phyloP scores from a whole-genome alignment of 2,888 invertebrate genomes.

The Diarsia brunnea region DNA sequence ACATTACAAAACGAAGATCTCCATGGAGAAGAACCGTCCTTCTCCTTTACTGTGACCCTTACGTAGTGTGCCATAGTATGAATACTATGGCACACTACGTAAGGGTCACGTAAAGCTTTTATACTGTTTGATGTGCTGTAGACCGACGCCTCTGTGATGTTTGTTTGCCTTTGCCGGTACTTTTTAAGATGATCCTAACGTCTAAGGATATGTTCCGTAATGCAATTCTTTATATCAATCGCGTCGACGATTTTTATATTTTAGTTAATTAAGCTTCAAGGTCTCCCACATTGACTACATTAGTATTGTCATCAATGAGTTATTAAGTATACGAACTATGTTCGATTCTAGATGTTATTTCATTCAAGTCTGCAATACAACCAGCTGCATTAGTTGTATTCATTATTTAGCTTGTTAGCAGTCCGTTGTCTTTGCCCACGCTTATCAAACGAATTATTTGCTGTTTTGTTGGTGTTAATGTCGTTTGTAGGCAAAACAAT shows the following conservation, averaged over 20 bases:
- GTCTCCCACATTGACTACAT: background rate
- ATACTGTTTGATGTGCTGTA: too few relatives aligned
- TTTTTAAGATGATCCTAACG: background rate
- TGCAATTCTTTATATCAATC: background rate
- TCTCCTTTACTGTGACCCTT: too few relatives aligned
- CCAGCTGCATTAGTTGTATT: slow-evolving; percentile 31
- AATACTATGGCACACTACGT: too few relatives aligned
- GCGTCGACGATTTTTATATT: background rate
- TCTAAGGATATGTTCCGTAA: background rate
- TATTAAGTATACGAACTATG: background rate
- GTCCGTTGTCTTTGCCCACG: slow-evolving; percentile 40
- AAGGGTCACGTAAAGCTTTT: too few relatives aligned
- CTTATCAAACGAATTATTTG: slow-evolving; percentile 35
- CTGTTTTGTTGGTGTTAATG: slow-evolving; percentile 4
- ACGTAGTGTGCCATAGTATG: too few relatives aligned
- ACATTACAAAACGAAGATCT: too few relatives aligned
- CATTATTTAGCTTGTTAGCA: slow-evolving; percentile 39
- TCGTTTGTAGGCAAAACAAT: slow-evolving; percentile 28
- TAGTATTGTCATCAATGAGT: background rate
- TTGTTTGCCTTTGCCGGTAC: background rate
- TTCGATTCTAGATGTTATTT: background rate
- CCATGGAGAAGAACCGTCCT: too few relatives aligned
- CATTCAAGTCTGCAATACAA: slow-evolving; percentile 17
- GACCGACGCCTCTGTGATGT: background rate
- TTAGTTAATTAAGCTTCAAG: background rate